Conservation (phyloP, 2,113 vertebrate genomes). For the Psophia crepitans region DNA sequence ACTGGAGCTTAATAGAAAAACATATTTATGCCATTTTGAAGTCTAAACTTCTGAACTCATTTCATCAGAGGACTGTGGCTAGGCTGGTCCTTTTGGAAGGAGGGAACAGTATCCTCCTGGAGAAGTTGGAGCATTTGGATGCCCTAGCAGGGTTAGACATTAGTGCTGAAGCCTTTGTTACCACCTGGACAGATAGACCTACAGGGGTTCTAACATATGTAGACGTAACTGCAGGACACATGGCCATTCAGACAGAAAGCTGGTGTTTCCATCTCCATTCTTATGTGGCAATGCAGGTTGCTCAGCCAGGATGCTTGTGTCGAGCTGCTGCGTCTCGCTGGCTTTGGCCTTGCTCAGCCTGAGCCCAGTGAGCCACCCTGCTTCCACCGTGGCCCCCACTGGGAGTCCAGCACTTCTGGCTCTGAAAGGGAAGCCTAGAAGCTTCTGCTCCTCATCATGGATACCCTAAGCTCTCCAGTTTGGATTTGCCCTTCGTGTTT, state of each 20-base stretch:
- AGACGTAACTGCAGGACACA: not conserved
- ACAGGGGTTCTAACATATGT: no score
- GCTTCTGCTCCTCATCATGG: not conserved
- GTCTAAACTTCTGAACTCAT: not conserved
- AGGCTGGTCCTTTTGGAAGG: not conserved
- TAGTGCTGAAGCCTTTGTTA: not conserved
- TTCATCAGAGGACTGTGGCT: not conserved
- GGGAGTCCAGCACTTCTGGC: not conserved
- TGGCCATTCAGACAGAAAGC: not conserved
- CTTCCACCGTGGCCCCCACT: not conserved
- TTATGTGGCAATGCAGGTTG: not conserved
- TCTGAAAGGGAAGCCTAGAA: not conserved
- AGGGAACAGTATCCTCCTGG: not conserved
- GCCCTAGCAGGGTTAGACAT: not conserved
- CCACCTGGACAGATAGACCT: not conserved
- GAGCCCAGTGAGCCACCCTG: not conserved
- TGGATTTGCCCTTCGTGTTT: not conserved
- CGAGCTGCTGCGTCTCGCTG: not conserved
- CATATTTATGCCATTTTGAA: not conserved
- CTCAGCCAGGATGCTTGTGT: not conserved
- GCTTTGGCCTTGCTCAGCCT: not conserved
- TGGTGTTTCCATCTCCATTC: not conserved
- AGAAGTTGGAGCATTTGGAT: not conserved
- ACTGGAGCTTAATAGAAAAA: not conserved
- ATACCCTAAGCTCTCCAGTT: not conserved